phyloP scores from a whole-genome alignment of 2,797 vertebrate species.

The Pantherophis alleghaniensis region DNA sequence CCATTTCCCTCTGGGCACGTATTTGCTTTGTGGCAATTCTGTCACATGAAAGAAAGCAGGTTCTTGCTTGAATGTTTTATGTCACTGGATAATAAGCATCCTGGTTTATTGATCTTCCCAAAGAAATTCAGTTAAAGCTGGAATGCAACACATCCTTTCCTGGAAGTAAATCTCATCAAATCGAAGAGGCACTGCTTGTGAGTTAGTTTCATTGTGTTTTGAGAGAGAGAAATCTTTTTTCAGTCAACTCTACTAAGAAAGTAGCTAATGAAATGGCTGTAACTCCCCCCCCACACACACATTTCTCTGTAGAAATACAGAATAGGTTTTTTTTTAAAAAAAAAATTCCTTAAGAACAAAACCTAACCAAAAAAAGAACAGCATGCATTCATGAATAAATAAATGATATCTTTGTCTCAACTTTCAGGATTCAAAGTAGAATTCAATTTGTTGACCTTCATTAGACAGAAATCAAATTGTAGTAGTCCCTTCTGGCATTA shows the following conservation, averaged over 20 bases:
- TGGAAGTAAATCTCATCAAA: background rate
- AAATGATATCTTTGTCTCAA: background rate
- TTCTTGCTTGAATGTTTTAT: background rate
- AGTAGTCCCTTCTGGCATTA: background rate
- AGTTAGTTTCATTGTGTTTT: background rate
- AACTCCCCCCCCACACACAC: background rate
- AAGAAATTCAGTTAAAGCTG: background rate
- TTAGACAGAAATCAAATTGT: background rate
- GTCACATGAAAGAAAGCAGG: background rate
- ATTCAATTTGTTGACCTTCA: background rate
- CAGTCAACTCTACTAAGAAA: background rate
- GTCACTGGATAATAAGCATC: background rate
- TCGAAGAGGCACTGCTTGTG: background rate
- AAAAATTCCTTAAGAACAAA: background rate
- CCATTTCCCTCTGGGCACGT: background rate
- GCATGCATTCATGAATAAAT: background rate
- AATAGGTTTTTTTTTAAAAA: background rate
- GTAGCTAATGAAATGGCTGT: background rate
- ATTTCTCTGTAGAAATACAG: background rate
- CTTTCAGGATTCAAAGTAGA: background rate
- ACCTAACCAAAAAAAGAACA: background rate
- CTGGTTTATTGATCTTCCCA: background rate
- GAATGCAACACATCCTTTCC: background rate
- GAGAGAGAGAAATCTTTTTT: background rate
- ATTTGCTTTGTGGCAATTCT: background rate